These are phyloP conservation scores for Xenentodon cancila DNA, from an alignment of 2,797 vertebrate species.

Conservation along the genomic window DNA sequence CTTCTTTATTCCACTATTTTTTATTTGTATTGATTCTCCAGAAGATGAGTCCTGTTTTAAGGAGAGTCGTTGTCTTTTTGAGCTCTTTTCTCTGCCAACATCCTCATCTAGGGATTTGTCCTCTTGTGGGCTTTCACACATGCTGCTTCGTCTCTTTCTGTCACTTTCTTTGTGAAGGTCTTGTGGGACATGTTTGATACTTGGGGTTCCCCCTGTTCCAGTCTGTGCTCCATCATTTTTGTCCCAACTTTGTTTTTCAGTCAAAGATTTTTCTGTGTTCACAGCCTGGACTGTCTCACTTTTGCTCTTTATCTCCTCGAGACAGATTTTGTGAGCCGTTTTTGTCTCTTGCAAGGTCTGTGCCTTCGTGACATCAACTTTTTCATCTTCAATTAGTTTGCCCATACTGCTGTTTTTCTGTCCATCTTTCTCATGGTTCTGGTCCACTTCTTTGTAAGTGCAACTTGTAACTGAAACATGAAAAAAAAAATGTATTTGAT, in stretches of 20 bases:
- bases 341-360: neutral
- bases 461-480: slow-evolving; percentile 47
- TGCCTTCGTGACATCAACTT: neutral
- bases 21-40: slow-evolving; percentile 1
- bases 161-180: neutral
- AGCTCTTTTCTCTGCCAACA: neutral
- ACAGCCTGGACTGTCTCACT: neutral
- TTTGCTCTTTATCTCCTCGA: neutral
- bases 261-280: neutral
- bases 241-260: neutral
- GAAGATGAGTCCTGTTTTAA: neutral
- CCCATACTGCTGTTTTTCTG: neutral
- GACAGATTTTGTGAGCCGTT: neutral
- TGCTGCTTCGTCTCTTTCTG: slow-evolving; percentile 1
- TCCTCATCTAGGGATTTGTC: neutral
- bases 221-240: neutral
- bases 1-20: neutral
- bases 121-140: neutral
- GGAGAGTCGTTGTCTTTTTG: slow-evolving; percentile 14
- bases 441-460: neutral
- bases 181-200: neutral
- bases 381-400: neutral
- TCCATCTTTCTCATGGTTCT: neutral
- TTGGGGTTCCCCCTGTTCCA: neutral
- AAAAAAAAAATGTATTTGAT: neutral